Conservation (phyloP, 1,140 invertebrate genomes). For the Leptinotarsa undecemlineata region DNA sequence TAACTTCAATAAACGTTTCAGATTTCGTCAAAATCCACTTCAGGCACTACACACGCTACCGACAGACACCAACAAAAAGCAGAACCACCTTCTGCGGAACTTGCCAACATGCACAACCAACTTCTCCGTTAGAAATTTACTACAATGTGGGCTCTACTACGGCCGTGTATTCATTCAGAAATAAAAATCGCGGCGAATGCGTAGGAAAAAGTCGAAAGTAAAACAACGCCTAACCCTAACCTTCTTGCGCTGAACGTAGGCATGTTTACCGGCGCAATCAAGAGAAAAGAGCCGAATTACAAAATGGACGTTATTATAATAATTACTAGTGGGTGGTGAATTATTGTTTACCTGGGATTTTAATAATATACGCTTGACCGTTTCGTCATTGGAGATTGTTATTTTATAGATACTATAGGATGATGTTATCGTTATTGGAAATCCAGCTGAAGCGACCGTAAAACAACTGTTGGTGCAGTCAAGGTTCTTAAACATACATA, state of each 20-base stretch:
- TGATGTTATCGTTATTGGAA: too few relatives aligned
- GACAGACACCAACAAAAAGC: too few relatives aligned
- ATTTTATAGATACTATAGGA: background rate
- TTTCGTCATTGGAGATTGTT: background rate
- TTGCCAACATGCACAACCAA: background rate
- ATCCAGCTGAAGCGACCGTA: too few relatives aligned
- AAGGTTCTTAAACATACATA: too few relatives aligned
- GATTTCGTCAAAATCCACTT: too few relatives aligned
- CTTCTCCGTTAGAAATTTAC: constrained; percentile 2
- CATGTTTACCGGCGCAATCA: constrained; percentile 10
- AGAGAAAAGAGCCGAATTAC: constrained; percentile 7
- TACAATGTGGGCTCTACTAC: constrained; percentile 9
- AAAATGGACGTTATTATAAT: constrained; percentile 15
- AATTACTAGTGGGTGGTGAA: constrained; percentile 14
- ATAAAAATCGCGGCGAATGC: constrained; percentile 14
- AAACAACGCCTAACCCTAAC: constrained; percentile 15
- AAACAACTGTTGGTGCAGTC: too few relatives aligned
- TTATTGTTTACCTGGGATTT: constrained; percentile 14
- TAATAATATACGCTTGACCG: background rate
- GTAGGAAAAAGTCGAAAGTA: constrained; percentile 29
- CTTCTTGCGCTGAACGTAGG: constrained; percentile 13
- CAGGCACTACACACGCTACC: too few relatives aligned
- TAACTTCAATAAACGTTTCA: too few relatives aligned
- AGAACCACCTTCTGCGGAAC: too few relatives aligned
- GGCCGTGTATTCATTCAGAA: constrained; percentile 16